Conservation (phyloP, 2,113 vertebrate species). For the Kobus ellipsiprymnus region DNA sequence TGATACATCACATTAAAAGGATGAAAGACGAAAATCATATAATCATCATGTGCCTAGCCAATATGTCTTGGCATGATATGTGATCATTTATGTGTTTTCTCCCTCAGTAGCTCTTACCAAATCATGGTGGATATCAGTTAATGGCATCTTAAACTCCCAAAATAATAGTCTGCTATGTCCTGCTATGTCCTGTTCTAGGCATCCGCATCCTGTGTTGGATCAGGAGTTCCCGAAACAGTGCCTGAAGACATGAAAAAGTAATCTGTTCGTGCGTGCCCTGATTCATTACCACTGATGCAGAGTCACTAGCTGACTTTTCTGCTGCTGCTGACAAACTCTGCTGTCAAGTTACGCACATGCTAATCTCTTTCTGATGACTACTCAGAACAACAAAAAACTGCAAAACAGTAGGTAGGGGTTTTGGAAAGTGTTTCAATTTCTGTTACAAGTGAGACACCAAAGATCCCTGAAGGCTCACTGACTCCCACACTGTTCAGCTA, state of each 20-base stretch:
- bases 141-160: background rate
- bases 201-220: background rate
- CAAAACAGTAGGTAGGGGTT: background rate
- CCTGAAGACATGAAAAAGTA: background rate
- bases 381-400: background rate
- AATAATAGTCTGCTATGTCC: background rate
- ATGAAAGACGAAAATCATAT: background rate
- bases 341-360: background rate
- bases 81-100: background rate
- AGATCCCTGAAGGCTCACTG: background rate
- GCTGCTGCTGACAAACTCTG: background rate
- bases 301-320: background rate
- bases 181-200: background rate
- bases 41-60: background rate
- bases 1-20: background rate
- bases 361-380: background rate
- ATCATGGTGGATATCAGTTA: background rate
- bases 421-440: background rate
- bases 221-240: background rate
- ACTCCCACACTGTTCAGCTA: background rate
- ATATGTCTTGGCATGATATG: background rate
- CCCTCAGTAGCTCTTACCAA: background rate
- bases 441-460: background rate
- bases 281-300: background rate
- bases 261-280: background rate